Evolutionary conservation across 2,113 vertebrate species (phyloP).

Genomic region (Uria lomvia): DNA sequence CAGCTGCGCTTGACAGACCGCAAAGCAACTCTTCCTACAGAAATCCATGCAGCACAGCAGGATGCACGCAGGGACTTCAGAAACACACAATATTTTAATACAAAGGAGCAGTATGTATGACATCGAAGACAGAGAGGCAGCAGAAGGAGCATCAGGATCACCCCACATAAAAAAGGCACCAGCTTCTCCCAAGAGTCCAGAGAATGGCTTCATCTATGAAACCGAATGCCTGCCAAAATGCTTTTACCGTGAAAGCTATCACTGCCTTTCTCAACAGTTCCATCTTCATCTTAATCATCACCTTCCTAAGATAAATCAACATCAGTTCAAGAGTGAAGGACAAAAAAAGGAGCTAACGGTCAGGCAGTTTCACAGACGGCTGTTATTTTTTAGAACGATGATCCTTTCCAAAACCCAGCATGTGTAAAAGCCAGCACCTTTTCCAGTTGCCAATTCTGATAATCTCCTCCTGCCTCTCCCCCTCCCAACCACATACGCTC

Average conservation of each 20-base stretch:
- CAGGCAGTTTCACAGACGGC: background rate
- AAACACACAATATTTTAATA: fast-evolving
- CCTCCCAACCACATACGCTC: background rate
- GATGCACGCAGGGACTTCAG: background rate
- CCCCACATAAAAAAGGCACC: background rate
- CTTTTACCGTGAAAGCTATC: background rate
- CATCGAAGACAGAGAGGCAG: fast-evolving
- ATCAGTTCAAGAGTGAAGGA: background rate
- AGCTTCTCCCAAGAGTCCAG: background rate
- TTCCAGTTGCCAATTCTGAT: background rate
- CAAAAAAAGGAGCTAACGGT: background rate
- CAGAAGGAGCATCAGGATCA: background rate
- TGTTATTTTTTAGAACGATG: background rate
- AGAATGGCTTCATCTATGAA: background rate
- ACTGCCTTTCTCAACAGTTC: background rate
- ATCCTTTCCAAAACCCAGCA: background rate
- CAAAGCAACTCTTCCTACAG: background rate
- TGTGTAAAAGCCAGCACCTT: background rate
- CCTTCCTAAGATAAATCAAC: background rate
- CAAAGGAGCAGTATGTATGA: background rate
- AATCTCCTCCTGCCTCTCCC: background rate
- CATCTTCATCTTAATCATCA: background rate
- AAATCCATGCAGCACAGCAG: background rate
- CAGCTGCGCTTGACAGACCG: background rate
- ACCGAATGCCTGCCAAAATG: background rate